Evolutionary conservation across 2,888 invertebrate species (phyloP).

Genomic region (Synergus gifuensis): DNA sequence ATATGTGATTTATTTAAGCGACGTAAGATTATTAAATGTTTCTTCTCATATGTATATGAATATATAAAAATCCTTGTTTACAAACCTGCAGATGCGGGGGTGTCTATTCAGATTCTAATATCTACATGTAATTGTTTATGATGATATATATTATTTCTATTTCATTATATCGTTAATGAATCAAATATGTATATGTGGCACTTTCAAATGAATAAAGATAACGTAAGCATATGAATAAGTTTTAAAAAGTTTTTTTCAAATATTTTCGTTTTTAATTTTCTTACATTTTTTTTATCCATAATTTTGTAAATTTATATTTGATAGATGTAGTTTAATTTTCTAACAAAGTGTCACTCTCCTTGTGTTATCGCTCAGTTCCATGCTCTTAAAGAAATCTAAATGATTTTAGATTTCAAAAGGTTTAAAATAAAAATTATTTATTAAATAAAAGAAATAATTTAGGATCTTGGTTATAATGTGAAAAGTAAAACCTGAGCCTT

Average conservation of each 20-base stretch:
- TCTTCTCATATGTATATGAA: neutral
- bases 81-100: neutral
- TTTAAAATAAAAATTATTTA: too few relatives aligned
- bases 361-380: too few relatives aligned
- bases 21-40: neutral
- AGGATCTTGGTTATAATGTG: too few relatives aligned
- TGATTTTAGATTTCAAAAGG: too few relatives aligned
- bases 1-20: neutral
- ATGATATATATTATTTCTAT: conserved; percentile 48
- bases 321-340: too few relatives aligned
- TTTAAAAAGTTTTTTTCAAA: neutral
- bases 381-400: too few relatives aligned
- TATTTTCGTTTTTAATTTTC: too few relatives aligned
- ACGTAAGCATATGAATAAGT: conserved; percentile 40
- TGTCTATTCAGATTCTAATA: neutral
- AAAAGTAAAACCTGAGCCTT: too few relatives aligned
- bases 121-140: neutral
- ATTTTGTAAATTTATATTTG: too few relatives aligned
- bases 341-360: too few relatives aligned
- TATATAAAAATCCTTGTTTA: neutral
- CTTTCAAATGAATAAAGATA: conserved; percentile 51
- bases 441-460: too few relatives aligned
- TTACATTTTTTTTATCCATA: neutral
- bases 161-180: conserved; percentile 50
- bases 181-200: conserved; percentile 53